A percentile compares a stretch with the other conserved stretches of the same genome.
Conservation (phyloP, 1,140 invertebrate genomes). For the Diuraphis noxia region DNA sequence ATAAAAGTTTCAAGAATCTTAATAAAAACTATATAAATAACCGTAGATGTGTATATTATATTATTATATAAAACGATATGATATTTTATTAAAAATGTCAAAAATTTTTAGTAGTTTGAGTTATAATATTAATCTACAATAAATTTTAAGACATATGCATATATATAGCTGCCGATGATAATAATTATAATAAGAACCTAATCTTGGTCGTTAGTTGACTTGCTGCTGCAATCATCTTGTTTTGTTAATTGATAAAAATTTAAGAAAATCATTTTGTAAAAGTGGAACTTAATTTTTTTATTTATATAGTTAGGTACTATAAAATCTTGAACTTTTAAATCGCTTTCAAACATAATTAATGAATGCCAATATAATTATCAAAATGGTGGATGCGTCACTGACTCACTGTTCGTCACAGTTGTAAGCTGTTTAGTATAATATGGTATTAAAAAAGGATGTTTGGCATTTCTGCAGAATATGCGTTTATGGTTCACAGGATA, state of each 20-base stretch:
- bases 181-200: background rate
- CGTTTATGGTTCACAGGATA: background rate
- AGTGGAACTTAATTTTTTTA: background rate
- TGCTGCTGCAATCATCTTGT: background rate
- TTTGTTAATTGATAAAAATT: background rate
- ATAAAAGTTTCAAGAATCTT: background rate
- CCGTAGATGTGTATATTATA: background rate
- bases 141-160: background rate
- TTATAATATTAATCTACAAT: background rate
- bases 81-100: background rate
- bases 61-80: background rate
- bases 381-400: background rate
- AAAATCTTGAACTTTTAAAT: background rate
- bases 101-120: background rate
- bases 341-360: background rate
- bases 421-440: background rate
- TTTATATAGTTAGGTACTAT: background rate
- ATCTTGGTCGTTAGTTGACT: background rate
- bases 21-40: constrained; percentile 25
- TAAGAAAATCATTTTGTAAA: background rate
- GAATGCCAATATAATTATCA: background rate
- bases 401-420: background rate
- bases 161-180: background rate
- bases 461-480: background rate
- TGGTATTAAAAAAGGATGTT: background rate